phyloP scores from a whole-genome alignment of 2,888 invertebrate species.

The Tiliacea citrago region DNA sequence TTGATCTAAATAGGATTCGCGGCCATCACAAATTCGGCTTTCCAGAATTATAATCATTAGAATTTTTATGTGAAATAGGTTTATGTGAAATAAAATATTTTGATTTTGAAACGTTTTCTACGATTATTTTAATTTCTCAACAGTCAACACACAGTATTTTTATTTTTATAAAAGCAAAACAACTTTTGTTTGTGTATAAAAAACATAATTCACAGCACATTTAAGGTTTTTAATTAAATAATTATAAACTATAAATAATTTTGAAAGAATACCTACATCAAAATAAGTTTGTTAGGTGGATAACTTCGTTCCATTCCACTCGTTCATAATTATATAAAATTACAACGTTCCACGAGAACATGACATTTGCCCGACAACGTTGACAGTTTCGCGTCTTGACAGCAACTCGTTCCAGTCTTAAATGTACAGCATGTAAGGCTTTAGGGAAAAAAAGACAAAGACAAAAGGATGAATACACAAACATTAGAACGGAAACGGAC shows the following conservation, averaged over 20 bases:
- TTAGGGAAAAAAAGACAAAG: background rate
- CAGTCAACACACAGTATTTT: constrained; percentile 15
- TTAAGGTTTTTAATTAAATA: no score
- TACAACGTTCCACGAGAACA: background rate
- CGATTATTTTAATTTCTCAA: no score
- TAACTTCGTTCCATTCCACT: constrained; percentile 20
- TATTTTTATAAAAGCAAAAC: background rate
- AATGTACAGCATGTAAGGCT: background rate
- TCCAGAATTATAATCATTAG: no score
- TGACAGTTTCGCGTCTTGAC: constrained; percentile 5
- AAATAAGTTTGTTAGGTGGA: background rate
- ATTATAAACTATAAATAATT: background rate
- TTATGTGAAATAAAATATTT: no score
- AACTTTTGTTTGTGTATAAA: background rate
- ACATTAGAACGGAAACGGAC: constrained; percentile 3
- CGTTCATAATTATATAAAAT: no score
- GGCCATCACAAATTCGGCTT: no score
- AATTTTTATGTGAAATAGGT: no score
- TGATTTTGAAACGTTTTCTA: no score
- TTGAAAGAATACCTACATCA: background rate
- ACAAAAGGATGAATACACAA: background rate
- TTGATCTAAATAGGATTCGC: no score
- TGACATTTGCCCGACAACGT: background rate
- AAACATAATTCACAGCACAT: background rate
- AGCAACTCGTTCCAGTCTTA: constrained; percentile 17